A percentile compares a stretch with the other conserved stretches of the same genome.
phyloP scores from a whole-genome alignment of 2,113 vertebrate species.

The Onychostoma macrolepis region DNA sequence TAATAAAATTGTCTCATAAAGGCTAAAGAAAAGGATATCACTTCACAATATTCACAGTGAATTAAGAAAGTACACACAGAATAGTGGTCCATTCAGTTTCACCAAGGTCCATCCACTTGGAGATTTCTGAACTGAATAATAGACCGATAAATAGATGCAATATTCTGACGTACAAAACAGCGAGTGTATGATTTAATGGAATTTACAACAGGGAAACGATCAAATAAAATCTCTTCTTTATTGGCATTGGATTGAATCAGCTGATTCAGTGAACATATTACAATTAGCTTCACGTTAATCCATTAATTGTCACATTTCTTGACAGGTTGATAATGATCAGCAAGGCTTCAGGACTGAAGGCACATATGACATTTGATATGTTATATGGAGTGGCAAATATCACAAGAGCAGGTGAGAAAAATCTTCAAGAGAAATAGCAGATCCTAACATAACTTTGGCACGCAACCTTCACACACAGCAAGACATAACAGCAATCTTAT shows the following conservation, averaged over 20 bases:
- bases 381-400: constrained; percentile 18
- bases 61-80: neutral
- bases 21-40: neutral
- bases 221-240: neutral
- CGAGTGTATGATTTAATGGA: neutral
- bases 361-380: neutral
- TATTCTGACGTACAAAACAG: neutral
- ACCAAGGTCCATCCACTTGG: neutral
- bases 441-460: neutral
- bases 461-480: constrained; percentile 29
- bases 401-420: constrained; percentile 12
- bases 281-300: neutral
- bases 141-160: neutral
- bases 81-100: neutral
- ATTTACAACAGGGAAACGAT: neutral
- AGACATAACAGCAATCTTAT: neutral
- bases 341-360: neutral
- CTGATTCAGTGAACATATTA: neutral
- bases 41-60: neutral
- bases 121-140: neutral
- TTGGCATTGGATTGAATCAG: neutral
- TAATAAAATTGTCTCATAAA: neutral
- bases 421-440: neutral
- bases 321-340: neutral
- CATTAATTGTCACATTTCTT: constrained; percentile 10